A percentile compares a stretch with the other conserved stretches of the same genome.
These are phyloP conservation scores for Toxotes jaculatrix DNA, from an alignment of 2,113 vertebrate species.

Conservation along the genomic window DNA sequence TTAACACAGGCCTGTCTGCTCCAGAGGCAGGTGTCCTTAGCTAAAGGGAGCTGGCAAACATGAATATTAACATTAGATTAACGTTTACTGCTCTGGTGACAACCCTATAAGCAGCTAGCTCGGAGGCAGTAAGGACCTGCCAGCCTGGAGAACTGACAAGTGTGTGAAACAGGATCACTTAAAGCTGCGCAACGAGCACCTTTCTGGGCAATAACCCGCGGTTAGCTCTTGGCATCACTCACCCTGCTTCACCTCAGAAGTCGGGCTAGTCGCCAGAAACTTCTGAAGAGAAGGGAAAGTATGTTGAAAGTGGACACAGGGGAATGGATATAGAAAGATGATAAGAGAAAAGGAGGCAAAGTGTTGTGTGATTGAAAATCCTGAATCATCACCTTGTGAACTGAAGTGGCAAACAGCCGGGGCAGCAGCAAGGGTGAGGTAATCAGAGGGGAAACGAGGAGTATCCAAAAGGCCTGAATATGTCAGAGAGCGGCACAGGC, in stretches of 20 bases:
- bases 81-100: slow-evolving; percentile 70
- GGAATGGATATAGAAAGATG: background rate
- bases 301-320: background rate
- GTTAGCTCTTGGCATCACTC: slow-evolving; percentile 55
- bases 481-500: slow-evolving; percentile 67
- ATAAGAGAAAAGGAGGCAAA: slow-evolving; percentile 26
- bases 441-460: slow-evolving; percentile 69
- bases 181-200: slow-evolving; percentile 70
- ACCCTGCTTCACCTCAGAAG: slow-evolving; percentile 66
- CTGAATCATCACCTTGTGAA: slow-evolving; percentile 66
- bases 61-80: slow-evolving; percentile 73
- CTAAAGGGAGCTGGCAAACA: slow-evolving; percentile 50
- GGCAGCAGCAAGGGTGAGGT: slow-evolving; percentile 57
- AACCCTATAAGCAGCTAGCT: slow-evolving; percentile 71
- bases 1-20: slow-evolving; percentile 9
- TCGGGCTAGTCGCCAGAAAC: slow-evolving; percentile 34
- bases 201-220: slow-evolving; percentile 69
- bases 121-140: slow-evolving; percentile 72
- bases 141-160: slow-evolving; percentile 77
- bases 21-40: slow-evolving; percentile 51
- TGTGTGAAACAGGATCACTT: slow-evolving; percentile 84
- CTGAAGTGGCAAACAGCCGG: slow-evolving; percentile 51
- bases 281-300: slow-evolving; percentile 44
- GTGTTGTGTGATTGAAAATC: slow-evolving; percentile 64
- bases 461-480: slow-evolving; percentile 70